These are phyloP conservation scores for Drosophila ezoana DNA, from an alignment of 2,888 invertebrate species.

Conservation along the genomic window DNA sequence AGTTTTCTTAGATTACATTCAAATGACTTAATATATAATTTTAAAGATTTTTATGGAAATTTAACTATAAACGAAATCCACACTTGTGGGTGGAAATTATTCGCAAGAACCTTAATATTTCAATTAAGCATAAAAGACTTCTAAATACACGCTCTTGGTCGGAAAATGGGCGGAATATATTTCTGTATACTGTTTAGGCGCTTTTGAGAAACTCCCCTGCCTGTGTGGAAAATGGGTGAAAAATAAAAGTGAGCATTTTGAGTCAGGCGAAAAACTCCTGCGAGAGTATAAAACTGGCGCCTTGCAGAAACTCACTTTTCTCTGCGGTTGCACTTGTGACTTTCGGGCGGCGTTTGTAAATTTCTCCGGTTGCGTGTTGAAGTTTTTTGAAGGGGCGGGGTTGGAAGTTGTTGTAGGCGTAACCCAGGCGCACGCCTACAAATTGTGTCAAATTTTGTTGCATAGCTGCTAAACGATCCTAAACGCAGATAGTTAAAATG, in stretches of 20 bases:
- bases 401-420: slow-evolving; percentile 22
- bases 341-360: slow-evolving; percentile 28
- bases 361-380: slow-evolving; percentile 58
- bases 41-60: not conserved
- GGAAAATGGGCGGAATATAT: too few species aligned
- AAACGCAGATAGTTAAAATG: slow-evolving; percentile 15
- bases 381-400: not conserved
- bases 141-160: too few species aligned
- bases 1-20: too few species aligned
- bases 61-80: too few species aligned
- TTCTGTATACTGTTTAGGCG: too few species aligned
- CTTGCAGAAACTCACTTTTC: not conserved
- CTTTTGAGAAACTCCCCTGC: not conserved
- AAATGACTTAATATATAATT: not conserved
- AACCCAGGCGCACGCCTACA: slow-evolving; percentile 53
- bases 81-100: too few species aligned
- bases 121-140: too few species aligned
- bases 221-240: not conserved
- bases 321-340: slow-evolving; percentile 36
- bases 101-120: too few species aligned
- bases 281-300: slow-evolving; percentile 18
- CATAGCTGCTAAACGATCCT: slow-evolving; percentile 27
- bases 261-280: not conserved
- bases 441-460: slow-evolving; percentile 55
- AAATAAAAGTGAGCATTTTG: not conserved